Conservation (phyloP, 2,888 invertebrate species). For the Noctua janthe region DNA sequence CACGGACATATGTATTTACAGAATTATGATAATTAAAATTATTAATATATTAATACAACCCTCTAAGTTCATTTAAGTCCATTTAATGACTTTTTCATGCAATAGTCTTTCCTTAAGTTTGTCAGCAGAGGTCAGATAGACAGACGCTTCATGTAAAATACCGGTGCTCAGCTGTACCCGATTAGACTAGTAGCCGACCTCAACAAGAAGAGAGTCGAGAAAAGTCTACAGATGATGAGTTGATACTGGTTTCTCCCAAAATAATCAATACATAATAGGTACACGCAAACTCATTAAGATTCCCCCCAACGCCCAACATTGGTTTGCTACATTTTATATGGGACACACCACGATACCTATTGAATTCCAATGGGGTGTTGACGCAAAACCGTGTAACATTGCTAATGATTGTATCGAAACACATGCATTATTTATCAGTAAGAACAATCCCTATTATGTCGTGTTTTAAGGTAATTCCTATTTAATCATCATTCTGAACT, state of each 20-base stretch:
- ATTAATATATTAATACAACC: too few species aligned
- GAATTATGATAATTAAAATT: too few species aligned
- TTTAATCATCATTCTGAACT: not conserved
- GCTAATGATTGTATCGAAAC: conserved; percentile 37
- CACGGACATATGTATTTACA: too few species aligned
- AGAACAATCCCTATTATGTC: not conserved
- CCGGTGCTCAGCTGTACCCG: not conserved
- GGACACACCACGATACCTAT: conserved; percentile 27
- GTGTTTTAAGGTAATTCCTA: conserved; percentile 9
- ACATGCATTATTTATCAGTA: conserved; percentile 40
- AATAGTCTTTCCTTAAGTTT: too few species aligned
- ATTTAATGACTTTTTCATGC: too few species aligned
- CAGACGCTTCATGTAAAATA: not conserved
- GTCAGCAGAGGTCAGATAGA: too few species aligned
- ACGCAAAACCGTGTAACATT: conserved; percentile 49
- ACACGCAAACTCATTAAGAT: conserved; percentile 50
- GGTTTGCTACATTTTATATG: conserved; percentile 56
- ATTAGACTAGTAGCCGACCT: not conserved
- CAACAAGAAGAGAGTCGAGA: not conserved
- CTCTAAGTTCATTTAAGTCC: too few species aligned
- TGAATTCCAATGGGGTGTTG: conserved; percentile 56
- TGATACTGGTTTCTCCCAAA: conserved; percentile 1
- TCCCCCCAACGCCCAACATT: conserved; percentile 33
- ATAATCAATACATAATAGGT: conserved; percentile 12
- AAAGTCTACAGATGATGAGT: not conserved